These are phyloP conservation scores for Marmota flaviventris DNA, from an alignment of 2,113 vertebrate species.

Conservation along the genomic window DNA sequence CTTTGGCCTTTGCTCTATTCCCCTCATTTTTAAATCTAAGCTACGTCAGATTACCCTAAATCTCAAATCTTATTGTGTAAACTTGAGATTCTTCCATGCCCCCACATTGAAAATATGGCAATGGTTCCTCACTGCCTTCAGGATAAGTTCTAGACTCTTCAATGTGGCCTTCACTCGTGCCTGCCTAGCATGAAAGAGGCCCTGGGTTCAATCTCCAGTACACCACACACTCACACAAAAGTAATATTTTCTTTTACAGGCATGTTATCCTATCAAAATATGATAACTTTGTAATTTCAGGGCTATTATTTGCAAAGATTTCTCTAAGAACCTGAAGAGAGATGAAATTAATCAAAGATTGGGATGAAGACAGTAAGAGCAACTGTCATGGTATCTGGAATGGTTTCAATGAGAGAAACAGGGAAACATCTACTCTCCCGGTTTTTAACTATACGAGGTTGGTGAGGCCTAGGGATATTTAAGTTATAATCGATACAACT, in stretches of 20 bases:
- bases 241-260: not conserved
- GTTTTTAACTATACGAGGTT: not conserved
- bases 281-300: not conserved
- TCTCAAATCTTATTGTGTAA: not conserved
- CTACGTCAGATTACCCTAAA: not conserved
- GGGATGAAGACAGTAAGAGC: not conserved
- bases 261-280: not conserved
- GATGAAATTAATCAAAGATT: constrained; percentile 8
- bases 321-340: not conserved
- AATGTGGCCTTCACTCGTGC: not conserved
- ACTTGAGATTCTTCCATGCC: not conserved
- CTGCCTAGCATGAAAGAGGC: not conserved
- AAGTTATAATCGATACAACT: not conserved
- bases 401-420: not conserved
- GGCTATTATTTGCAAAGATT: not conserved
- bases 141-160: not conserved
- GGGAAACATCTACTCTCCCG: not conserved
- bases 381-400: not conserved
- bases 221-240: too few relatives aligned
- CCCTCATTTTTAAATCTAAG: not conserved
- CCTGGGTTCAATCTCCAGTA: not conserved
- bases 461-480: not conserved
- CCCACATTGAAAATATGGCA: not conserved
- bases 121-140: not conserved
- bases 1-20: not conserved